A percentile compares a stretch with the other conserved stretches of the same genome.
Evolutionary conservation across 2,888 invertebrate species (phyloP).

Genomic region (Xylophagus ater): DNA sequence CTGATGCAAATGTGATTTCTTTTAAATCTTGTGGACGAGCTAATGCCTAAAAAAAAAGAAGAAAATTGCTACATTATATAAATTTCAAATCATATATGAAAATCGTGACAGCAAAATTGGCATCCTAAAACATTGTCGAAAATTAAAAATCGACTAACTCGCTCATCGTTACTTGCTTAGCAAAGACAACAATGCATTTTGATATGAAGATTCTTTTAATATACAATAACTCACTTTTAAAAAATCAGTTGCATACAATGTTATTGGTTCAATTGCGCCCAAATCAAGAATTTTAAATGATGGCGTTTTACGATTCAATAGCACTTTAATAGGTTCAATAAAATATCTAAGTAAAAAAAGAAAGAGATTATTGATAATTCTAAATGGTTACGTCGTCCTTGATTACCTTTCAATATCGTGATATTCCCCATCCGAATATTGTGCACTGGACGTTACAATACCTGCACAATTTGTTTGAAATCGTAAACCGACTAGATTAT

Average conservation of each 20-base stretch:
- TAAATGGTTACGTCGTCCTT: not conserved
- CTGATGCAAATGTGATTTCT: conserved; percentile 55
- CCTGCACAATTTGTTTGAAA: conserved; percentile 36
- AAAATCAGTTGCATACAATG: conserved; percentile 35
- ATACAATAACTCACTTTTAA: conserved; percentile 23
- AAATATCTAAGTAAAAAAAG: conserved; percentile 25
- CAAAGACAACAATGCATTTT: no score
- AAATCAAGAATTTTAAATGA: conserved; percentile 33
- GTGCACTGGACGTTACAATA: conserved; percentile 29
- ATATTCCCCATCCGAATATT: conserved; percentile 29
- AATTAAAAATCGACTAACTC: no score
- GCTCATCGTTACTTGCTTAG: no score
- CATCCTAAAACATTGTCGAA: not conserved
- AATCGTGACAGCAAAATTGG: not conserved
- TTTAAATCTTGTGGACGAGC: conserved; percentile 45
- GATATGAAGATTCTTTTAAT: no score
- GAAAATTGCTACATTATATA: not conserved
- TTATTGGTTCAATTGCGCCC: conserved; percentile 36
- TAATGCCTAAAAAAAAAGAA: conserved; percentile 21
- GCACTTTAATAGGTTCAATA: conserved; percentile 34
- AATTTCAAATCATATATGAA: not conserved
- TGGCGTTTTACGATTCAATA: conserved; percentile 31
- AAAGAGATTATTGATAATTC: not conserved
- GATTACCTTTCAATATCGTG: conserved; percentile 36
- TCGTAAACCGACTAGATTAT: conserved; percentile 32